A percentile compares a stretch with the other conserved stretches of the same genome.
Evolutionary conservation across 2,113 vertebrate species (phyloP).

Genomic region (Aldabrachelys gigantea): DNA sequence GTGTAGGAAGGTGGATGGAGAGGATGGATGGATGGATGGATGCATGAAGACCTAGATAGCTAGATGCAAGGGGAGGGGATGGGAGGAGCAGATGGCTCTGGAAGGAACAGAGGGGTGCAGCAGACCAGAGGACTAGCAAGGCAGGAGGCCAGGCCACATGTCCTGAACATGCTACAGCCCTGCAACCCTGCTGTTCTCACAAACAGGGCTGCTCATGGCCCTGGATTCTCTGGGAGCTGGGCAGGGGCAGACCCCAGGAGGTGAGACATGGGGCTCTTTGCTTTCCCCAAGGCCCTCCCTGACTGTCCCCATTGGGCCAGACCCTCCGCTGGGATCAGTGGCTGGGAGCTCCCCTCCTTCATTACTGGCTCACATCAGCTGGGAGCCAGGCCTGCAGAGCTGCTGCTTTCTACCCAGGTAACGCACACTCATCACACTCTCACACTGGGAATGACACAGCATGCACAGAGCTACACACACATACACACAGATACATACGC

Average conservation of each 20-base stretch:
- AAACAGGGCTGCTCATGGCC: neutral
- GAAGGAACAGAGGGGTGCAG: neutral
- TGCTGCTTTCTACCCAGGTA: neutral
- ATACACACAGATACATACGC: neutral
- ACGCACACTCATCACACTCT: neutral
- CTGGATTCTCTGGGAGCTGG: neutral
- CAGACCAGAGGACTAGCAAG: neutral
- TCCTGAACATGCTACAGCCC: neutral
- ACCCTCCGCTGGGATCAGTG: neutral
- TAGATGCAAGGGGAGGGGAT: neutral
- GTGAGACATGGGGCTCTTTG: neutral
- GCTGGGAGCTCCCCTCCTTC: neutral
- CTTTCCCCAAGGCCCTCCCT: neutral
- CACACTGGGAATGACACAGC: neutral
- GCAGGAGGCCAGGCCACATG: neutral
- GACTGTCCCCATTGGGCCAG: too few relatives aligned
- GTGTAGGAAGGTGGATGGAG: too few relatives aligned
- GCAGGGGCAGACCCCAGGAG: neutral
- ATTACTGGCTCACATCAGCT: neutral
- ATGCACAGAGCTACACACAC: neutral
- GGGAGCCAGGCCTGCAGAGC: neutral
- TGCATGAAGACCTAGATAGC: neutral
- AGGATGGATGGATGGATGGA: neutral
- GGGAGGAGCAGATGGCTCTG: neutral
- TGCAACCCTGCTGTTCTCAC: neutral